These are phyloP conservation scores for Parazoanthus darwini DNA, from an alignment of 92 coral and sea anemone species.

Conservation along the genomic window DNA sequence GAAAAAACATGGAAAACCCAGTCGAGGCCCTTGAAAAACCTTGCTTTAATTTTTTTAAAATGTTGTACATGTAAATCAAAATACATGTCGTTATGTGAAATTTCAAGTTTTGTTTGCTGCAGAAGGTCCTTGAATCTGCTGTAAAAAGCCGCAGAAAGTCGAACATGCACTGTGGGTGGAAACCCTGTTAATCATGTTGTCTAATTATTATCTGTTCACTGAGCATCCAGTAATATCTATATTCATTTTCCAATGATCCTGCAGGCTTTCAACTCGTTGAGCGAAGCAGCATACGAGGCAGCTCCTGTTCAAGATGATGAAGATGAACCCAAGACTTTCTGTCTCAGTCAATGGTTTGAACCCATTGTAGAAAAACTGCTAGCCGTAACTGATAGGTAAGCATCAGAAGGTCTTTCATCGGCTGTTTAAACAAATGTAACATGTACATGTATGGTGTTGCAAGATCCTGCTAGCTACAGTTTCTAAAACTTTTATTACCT, in stretches of 20 bases:
- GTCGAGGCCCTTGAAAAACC: too few species aligned
- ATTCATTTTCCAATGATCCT: not conserved
- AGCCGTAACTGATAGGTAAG: slow-evolving; percentile 84
- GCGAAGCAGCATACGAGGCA: slow-evolving; percentile 97
- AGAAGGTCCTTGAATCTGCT: not conserved
- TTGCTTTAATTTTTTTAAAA: too few species aligned
- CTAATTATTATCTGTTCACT: too few species aligned
- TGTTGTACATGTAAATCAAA: too few species aligned
- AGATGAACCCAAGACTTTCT: slow-evolving; percentile 91
- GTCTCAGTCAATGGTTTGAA: slow-evolving; percentile 70
- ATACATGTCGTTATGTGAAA: too few species aligned
- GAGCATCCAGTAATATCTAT: not conserved
- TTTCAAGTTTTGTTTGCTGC: not conserved
- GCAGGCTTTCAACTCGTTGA: slow-evolving; percentile 92
- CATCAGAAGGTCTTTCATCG: too few species aligned
- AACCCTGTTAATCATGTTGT: too few species aligned
- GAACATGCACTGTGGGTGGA: too few species aligned
- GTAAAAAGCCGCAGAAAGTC: not conserved
- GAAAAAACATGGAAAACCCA: too few species aligned
- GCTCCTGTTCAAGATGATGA: slow-evolving; percentile 72
- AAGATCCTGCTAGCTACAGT: too few species aligned
- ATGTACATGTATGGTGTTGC: too few species aligned
- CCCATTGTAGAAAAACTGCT: slow-evolving; percentile 77
- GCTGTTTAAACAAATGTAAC: not conserved
- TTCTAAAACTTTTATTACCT: too few species aligned